Conservation (phyloP, 2,797 vertebrate genomes). For the Acrossocheilus wenchowensis region DNA sequence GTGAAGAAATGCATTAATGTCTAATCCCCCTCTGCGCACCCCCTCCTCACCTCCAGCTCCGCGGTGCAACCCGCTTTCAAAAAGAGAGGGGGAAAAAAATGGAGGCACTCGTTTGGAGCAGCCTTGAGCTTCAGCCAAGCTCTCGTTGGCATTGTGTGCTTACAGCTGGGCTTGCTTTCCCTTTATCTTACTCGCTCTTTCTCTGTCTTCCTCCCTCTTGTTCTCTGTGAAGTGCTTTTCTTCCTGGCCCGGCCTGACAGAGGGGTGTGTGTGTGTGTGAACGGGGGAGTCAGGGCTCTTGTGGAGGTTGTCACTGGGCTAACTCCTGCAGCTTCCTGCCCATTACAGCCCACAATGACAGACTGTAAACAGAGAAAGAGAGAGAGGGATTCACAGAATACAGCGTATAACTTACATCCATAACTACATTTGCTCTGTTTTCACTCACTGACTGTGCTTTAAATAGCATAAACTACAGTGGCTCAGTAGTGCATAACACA, state of each 20-base stretch:
- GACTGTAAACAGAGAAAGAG: slow-evolving; percentile 64
- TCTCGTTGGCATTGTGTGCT: slow-evolving; percentile 83
- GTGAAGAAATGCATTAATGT: slow-evolving; percentile 83
- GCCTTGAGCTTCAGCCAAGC: slow-evolving; percentile 90
- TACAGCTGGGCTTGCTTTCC: slow-evolving; percentile 85
- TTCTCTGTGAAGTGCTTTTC: slow-evolving; percentile 71
- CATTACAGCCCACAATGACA: slow-evolving; percentile 67
- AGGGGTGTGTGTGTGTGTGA: slow-evolving; percentile 63
- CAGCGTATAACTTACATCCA: not conserved
- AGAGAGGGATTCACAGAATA: slow-evolving; percentile 34
- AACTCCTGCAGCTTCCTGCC: slow-evolving; percentile 74
- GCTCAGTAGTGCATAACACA: not conserved
- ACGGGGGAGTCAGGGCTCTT: slow-evolving; percentile 52
- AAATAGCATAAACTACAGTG: not conserved
- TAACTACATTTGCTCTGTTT: not conserved
- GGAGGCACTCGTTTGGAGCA: slow-evolving; percentile 81
- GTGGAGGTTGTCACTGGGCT: slow-evolving; percentile 74
- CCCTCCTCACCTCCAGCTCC: slow-evolving; percentile 66
- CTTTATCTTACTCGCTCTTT: slow-evolving; percentile 66
- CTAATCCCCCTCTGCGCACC: slow-evolving; percentile 75
- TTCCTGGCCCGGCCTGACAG: slow-evolving; percentile 61
- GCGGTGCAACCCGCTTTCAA: slow-evolving; percentile 81
- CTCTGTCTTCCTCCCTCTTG: slow-evolving; percentile 67
- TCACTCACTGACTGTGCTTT: not conserved
- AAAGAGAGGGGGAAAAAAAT: slow-evolving; percentile 62